Base-by-base conservation (phyloP, 2,797 vertebrate species). In the Anisognathus igniventris region DNA sequence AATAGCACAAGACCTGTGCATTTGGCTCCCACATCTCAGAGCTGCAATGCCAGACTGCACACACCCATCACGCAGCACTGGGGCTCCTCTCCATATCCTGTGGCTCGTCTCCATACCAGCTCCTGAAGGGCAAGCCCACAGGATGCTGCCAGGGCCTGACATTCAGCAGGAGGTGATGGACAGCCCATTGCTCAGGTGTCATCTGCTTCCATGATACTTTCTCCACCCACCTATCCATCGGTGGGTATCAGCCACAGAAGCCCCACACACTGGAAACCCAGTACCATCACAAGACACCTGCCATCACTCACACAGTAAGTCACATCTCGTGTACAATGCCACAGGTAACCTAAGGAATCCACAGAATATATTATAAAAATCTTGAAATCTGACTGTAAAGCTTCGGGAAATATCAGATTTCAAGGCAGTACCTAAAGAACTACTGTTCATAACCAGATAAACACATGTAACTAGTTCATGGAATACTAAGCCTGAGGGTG, bases 391-490 rank as follows among this genome's bases (percentile, higher is more conserved):
- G 71, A 35, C 8, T 27, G 16, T 16, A 89, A 72, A 86, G 39
- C 42, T 15, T 83, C 61, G 4, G 9, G 57, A 74, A 87, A 67
- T 48, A 95, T 11, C 65, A 51, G 25, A 83, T 94, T 87, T 85
- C 50, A 40, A 91, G 39, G 50, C 6, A 64, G 16, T 4, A 10
- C 35, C 80, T 85, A 61, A 82, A 79, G 61, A 93, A 53, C 60
- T 71, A 76, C 68, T 85, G 68, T 85, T 76, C n/a, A 67, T 27
- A 70, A 86, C 17, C 51, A 44, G 42, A 60, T 68, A 80, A 92
- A 86, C 44, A 86, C 40, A 86, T 64, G 78, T 87, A 94, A 94
- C 91, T 70, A 80, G 64, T 74, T 93, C 72, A 73, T 18, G 42
- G 57, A 75, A 50, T 85, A 80, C 81, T 25, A 27, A 72, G 75